Evolutionary conservation across 2,888 invertebrate genomes (phyloP).

Genomic region (Deilephila porcellus): DNA sequence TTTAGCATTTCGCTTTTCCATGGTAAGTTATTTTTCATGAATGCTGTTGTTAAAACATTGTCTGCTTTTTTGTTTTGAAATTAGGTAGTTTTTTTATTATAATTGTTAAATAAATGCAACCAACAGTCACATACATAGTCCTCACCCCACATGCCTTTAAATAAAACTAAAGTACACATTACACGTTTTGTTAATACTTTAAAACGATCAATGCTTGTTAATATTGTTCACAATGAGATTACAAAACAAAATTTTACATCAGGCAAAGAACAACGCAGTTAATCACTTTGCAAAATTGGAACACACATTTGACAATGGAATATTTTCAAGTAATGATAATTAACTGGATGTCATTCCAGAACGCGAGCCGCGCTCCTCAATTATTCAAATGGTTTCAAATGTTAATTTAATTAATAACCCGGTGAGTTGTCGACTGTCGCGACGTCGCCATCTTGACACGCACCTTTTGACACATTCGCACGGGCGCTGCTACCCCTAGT

Average conservation of each 20-base stretch:
- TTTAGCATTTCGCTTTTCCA: not conserved
- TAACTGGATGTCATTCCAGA: not conserved
- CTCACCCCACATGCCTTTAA: no score
- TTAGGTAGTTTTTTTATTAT: no score
- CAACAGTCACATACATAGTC: no score
- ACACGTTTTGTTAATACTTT: no score
- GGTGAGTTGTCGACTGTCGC: not conserved
- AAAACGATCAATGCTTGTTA: no score
- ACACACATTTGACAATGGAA: not conserved
- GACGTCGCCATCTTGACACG: slow-evolving; percentile 7
- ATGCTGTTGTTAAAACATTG: no score
- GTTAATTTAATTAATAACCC: slow-evolving; percentile 18
- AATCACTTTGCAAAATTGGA: not conserved
- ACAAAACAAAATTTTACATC: not conserved
- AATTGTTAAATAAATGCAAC: no score
- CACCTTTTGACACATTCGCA: slow-evolving; percentile 17
- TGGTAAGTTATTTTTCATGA: no score
- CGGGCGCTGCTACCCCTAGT: not conserved
- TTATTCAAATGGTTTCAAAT: slow-evolving; percentile 17
- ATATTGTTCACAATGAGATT: no score
- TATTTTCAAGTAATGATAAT: not conserved
- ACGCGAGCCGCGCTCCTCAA: slow-evolving; percentile 13
- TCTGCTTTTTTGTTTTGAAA: no score
- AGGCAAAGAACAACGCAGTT: not conserved
- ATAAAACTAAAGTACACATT: no score